These are phyloP conservation scores for Enteromius unitaeniatus DNA, from an alignment of 2,797 vertebrate genomes.

Conservation along the genomic window DNA sequence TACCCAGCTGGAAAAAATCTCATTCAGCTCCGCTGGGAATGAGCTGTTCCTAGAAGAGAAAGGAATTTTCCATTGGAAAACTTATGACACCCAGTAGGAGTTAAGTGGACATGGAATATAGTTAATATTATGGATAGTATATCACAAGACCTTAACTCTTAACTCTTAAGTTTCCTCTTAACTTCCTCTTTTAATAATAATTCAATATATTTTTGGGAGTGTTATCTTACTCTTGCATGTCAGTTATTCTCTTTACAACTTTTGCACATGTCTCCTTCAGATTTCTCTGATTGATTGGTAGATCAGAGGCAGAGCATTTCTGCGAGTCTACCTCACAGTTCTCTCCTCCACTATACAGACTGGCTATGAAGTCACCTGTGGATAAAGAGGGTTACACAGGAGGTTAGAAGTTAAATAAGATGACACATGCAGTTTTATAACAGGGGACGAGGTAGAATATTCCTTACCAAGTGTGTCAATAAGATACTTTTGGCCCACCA, in stretches of 20 bases:
- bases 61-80: neutral
- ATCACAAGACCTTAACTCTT: neutral
- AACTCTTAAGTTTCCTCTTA: neutral
- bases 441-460: neutral
- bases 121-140: neutral
- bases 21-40: conserved; percentile 89
- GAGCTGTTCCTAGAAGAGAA: conserved; percentile 70
- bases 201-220: neutral
- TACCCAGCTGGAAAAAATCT: conserved; percentile 89
- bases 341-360: conserved; percentile 79
- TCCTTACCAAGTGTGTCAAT: conserved; percentile 87
- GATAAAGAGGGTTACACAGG: conserved; percentile 27
- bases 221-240: conserved; percentile 81
- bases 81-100: neutral
- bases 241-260: conserved; percentile 83
- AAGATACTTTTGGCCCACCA: conserved; percentile 95
- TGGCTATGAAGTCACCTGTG: conserved; percentile 83
- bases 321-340: conserved; percentile 90
- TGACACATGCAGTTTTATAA: neutral
- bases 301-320: conserved; percentile 81
- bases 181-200: neutral
- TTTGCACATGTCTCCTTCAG: conserved; percentile 84
- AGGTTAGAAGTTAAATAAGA: conserved; percentile 7
- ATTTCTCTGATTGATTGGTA: conserved; percentile 82
- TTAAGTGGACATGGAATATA: neutral